Evolutionary conservation across 2,888 invertebrate genomes (phyloP), one percentile per base, ranked within the genome.

Genomic region (Limnephilus marmoratus): DNA sequence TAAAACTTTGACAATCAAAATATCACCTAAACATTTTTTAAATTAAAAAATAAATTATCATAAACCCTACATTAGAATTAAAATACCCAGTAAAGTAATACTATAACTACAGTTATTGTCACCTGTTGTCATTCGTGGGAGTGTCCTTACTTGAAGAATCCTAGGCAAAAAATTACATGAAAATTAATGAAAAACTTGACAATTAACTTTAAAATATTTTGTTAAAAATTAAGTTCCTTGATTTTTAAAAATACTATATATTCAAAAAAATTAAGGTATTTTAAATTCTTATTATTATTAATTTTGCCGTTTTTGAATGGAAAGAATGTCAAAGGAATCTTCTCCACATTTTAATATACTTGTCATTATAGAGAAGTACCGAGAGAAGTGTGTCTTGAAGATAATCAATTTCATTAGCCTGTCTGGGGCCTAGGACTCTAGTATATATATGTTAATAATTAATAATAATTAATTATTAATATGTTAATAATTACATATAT

Each of bases 41-140:
- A 7, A 11, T 83, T 24, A 83, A 34, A 31, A 83, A 15, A 83
- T 34, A 37, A 83, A 31, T 83, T 68, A 68, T 68, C 24, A n/a
- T 68, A 68, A 68, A 68, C 68, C 68, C 68, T 68, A 68, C 68
- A 24, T 68, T 68, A 68, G 24, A 68, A 68, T 68, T 68, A 68
- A 24, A 68, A 68, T 68, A 68, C 68, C 68, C 68, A 24, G 68
- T 68, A 68, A 68, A 68, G 7, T 68, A 68, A n/a, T n/a, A 68
- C 68, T 24, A 68, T 68, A 13, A 15, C 49, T 49, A 68, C 24
- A 24, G 24, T 24, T 24, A 68, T 45, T 53, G 87, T 87, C 87
- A 87, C 87, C 53, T 53, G 45, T 87, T 87, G 31, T 87, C 53
- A 86, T 45, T 86, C 7, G 87, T 87, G 7, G 87, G 53, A 34